Base-by-base conservation (phyloP, 2,888 invertebrate species). In the Eutolmus rufibarbis region DNA sequence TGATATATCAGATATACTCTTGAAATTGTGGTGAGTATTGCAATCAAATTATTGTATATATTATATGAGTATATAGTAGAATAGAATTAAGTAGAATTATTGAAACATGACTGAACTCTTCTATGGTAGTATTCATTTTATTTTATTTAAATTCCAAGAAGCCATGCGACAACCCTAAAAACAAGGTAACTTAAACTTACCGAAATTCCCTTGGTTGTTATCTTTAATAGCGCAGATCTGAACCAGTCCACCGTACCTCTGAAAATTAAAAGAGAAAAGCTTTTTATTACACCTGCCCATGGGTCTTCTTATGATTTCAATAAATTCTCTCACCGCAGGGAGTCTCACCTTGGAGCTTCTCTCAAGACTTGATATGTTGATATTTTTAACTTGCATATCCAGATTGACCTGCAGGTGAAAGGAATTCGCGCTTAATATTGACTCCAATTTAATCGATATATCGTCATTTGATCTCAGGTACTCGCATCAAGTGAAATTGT, bases 321-420 rank as follows among this genome's bases (percentile, higher is more conserved):
- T 19, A 7, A 28, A 66, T 66, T 66, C 51, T 66, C 66, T 12
- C 76, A 51, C n/a, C 51, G n/a, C 8, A 2, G 76, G 76, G 37
- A 37, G n/a, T 14, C 19, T 82, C 19, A 82, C 82, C 66, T 82
- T 82, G 23, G 82, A 19, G 57, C 66, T 86, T 74, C 88, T 86
- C 23, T 86, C 88, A 56, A 88, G 81, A 66, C 81, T 88, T 46
- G 88, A 43, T 8, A 88, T 56, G 78, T 88, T 88, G n/a, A 86
- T 86, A 16, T 88, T 88, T 76, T 88, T 88, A 14, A 88, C 86
- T 66, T 88, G 88, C 88, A 88, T 88, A 46, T 85, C 79, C 66
- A 37, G 66, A 66, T 19, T 66, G 66, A 66, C 28, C 66, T 66
- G 66, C 23, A 66, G 66, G 66, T 66, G 66, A 66, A 66, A 66